phyloP scores from a whole-genome alignment of 2,797 vertebrate species.

The Saxicola maurus region DNA sequence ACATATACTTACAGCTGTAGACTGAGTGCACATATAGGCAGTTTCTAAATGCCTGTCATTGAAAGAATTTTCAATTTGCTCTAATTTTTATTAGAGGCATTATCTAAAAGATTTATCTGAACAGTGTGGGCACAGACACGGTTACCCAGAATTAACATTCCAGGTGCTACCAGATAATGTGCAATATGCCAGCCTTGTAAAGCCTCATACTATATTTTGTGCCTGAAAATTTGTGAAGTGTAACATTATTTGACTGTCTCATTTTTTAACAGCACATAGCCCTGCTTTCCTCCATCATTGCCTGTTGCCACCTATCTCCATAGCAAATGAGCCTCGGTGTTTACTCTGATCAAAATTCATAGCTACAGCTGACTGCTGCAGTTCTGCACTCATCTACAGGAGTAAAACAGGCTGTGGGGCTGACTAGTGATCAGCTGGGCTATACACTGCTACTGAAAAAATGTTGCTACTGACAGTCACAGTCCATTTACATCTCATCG shows the following conservation, averaged over 20 bases:
- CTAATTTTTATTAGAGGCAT: background rate
- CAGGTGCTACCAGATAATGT: background rate
- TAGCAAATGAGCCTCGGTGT: conserved; percentile 30
- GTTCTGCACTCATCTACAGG: background rate
- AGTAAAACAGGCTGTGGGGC: background rate
- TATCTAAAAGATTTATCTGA: conserved; percentile 1
- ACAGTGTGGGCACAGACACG: background rate
- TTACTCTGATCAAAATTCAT: conserved; percentile 53
- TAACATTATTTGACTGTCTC: background rate
- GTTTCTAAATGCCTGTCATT: background rate
- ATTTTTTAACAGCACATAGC: background rate
- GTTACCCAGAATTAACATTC: background rate
- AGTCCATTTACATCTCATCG: background rate
- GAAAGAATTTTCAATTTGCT: background rate
- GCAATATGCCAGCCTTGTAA: background rate
- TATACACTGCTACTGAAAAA: background rate
- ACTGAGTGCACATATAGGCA: background rate
- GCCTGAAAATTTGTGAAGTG: conserved; percentile 28
- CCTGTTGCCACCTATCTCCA: conserved; percentile 4
- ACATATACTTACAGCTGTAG: background rate
- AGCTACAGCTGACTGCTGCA: background rate
- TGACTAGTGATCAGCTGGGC: background rate
- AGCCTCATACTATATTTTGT: background rate
- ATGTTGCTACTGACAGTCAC: background rate
- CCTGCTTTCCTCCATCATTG: background rate